phyloP scores from a whole-genome alignment of 2,888 invertebrate genomes.

The Tupiocoris notatus region DNA sequence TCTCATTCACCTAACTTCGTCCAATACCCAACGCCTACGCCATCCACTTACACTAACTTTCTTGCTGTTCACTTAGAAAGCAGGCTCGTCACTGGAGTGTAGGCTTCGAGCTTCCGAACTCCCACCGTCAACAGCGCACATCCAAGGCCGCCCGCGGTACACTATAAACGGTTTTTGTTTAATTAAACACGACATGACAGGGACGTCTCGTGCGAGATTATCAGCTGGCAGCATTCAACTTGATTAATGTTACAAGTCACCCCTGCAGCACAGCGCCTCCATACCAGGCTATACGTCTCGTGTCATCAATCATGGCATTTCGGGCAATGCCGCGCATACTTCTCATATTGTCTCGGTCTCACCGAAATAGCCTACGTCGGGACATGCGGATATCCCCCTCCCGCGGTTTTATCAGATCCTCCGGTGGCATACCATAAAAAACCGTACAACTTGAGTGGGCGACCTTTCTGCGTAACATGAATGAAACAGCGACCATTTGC shows the following conservation, averaged over 20 bases:
- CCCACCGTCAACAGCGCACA: too few species aligned
- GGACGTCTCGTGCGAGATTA: conserved; percentile 35
- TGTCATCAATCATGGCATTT: conserved; percentile 32
- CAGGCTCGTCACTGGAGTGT: neutral
- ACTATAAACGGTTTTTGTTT: conserved; percentile 36
- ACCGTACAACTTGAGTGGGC: neutral
- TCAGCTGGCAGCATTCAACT: conserved; percentile 32
- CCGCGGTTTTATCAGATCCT: neutral
- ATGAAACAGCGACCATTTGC: neutral
- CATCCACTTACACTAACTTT: conserved; percentile 12
- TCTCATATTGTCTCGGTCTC: conserved; percentile 12
- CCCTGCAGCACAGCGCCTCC: conserved; percentile 2
- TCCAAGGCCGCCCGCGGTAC: neutral
- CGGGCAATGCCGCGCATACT: conserved; percentile 15
- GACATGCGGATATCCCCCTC: neutral
- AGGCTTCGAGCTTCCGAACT: too few species aligned
- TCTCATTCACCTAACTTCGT: conserved; percentile 32
- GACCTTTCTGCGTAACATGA: neutral
- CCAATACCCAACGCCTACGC: conserved; percentile 6
- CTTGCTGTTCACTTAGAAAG: neutral
- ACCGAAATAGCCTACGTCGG: neutral
- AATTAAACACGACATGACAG: conserved; percentile 39
- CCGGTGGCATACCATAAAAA: neutral
- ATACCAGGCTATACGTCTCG: neutral
- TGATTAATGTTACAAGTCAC: conserved; percentile 28